Conservation (phyloP, 2,888 invertebrate genomes). For the Lycaena phlaeas region DNA sequence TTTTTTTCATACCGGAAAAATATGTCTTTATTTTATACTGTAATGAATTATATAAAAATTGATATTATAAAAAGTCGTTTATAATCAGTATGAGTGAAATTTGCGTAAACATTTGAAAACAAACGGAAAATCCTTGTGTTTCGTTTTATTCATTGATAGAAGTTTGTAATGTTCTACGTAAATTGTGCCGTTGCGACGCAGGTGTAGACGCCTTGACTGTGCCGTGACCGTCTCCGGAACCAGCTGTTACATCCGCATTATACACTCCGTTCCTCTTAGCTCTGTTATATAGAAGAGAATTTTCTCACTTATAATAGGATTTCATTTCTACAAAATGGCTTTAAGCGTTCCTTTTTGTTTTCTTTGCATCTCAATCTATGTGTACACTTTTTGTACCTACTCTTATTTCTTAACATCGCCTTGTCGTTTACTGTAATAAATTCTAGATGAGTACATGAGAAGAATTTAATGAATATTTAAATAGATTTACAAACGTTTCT, state of each 20-base stretch:
- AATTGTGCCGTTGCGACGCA: background rate
- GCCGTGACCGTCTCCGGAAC: background rate
- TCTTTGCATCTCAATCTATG: no score
- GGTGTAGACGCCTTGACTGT: background rate
- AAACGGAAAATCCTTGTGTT: background rate
- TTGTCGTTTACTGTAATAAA: no score
- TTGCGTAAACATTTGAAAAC: no score
- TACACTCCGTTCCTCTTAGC: slow-evolving; percentile 3
- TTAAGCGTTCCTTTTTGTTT: background rate
- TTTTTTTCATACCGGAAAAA: no score
- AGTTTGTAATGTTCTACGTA: background rate
- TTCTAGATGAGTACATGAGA: no score
- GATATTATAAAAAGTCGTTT: no score
- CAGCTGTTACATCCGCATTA: background rate
- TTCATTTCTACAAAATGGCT: slow-evolving; percentile 1
- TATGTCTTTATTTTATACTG: no score
- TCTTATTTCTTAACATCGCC: no score
- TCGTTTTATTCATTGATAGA: background rate
- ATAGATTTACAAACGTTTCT: no score
- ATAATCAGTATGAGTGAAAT: background rate
- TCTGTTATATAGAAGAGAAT: background rate
- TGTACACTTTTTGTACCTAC: no score
- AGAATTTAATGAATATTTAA: no score
- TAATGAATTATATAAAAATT: no score
- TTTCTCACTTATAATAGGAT: slow-evolving; percentile 5